phyloP scores from a whole-genome alignment of 2,888 invertebrate species.

The Brenthis ino region DNA sequence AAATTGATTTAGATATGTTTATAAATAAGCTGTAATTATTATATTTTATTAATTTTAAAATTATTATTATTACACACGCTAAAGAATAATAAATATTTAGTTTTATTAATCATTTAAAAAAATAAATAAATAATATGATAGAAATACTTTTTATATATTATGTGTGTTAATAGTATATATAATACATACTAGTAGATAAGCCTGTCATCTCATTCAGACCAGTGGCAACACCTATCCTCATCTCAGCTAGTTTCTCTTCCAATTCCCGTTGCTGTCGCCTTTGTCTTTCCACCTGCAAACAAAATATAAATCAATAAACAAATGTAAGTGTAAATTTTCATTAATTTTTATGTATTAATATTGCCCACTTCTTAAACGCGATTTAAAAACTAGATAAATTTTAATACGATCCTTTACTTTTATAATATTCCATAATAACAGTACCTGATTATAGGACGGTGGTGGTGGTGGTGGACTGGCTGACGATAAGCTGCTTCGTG shows the following conservation, averaged over 20 bases:
- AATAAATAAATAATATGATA: too few relatives aligned
- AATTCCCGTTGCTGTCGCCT: constrained; percentile 79
- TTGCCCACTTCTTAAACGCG: not conserved
- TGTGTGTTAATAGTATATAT: too few relatives aligned
- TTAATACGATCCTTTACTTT: not conserved
- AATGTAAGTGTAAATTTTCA: not conserved
- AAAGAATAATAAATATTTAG: too few relatives aligned
- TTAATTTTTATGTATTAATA: not conserved
- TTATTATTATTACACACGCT: too few relatives aligned
- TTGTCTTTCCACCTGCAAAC: constrained; percentile 85
- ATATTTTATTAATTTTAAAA: too few relatives aligned
- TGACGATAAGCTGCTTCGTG: constrained; percentile 92
- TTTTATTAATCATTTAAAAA: too few relatives aligned
- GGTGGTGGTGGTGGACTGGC: constrained; percentile 91
- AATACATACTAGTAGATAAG: constrained; percentile 62
- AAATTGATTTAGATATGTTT: not conserved
- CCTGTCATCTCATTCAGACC: constrained; percentile 78
- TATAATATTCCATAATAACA: not conserved
- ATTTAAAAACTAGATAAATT: too few relatives aligned
- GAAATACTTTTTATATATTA: too few relatives aligned
- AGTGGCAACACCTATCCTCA: constrained; percentile 78
- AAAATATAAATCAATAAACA: constrained; percentile 4
- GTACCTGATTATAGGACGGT: constrained; percentile 75
- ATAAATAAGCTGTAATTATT: too few relatives aligned
- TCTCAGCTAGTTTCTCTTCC: constrained; percentile 80